These are phyloP conservation scores for Drosophila melanosoma DNA, from an alignment of 2,888 invertebrate genomes.

Conservation along the genomic window DNA sequence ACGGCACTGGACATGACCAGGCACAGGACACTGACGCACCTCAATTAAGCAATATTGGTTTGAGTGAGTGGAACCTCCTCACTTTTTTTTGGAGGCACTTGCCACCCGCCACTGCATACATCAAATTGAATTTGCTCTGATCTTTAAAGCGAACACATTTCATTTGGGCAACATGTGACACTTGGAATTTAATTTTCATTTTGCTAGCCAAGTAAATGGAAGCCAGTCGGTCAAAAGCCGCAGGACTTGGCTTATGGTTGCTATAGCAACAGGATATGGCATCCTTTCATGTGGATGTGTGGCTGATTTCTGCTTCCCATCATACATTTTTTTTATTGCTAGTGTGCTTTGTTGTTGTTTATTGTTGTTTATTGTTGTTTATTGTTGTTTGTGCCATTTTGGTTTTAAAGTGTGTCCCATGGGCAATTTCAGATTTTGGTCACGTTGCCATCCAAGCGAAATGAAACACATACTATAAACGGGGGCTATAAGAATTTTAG, in stretches of 20 bases:
- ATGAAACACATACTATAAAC: slow-evolving; percentile 45
- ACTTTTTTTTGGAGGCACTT: slow-evolving; percentile 26
- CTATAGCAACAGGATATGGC: not conserved
- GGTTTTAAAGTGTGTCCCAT: slow-evolving; percentile 17
- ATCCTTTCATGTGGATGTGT: not conserved
- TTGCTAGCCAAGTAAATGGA: slow-evolving; percentile 36
- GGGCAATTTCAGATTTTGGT: slow-evolving; percentile 38
- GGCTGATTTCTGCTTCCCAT: too few relatives aligned
- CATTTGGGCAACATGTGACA: slow-evolving; percentile 14
- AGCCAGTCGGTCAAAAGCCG: not conserved
- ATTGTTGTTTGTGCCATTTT: slow-evolving; percentile 11
- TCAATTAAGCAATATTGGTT: slow-evolving; percentile 55
- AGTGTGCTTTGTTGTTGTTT: too few relatives aligned
- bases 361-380: not conserved
- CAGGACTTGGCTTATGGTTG: not conserved
- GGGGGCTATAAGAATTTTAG: slow-evolving; percentile 51
- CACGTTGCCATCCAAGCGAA: slow-evolving; percentile 61
- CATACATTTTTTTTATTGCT: not conserved
- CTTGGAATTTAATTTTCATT: slow-evolving; percentile 20
- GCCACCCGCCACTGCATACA: slow-evolving; percentile 38
- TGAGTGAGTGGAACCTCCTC: not conserved
- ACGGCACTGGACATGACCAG: too few relatives aligned
- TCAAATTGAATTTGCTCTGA: slow-evolving; percentile 56
- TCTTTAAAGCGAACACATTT: slow-evolving; percentile 47
- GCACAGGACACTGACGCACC: slow-evolving; percentile 15